These are phyloP conservation scores for Drosophila oshimai DNA, from an alignment of 1,140 invertebrate species.

Conservation along the genomic window DNA sequence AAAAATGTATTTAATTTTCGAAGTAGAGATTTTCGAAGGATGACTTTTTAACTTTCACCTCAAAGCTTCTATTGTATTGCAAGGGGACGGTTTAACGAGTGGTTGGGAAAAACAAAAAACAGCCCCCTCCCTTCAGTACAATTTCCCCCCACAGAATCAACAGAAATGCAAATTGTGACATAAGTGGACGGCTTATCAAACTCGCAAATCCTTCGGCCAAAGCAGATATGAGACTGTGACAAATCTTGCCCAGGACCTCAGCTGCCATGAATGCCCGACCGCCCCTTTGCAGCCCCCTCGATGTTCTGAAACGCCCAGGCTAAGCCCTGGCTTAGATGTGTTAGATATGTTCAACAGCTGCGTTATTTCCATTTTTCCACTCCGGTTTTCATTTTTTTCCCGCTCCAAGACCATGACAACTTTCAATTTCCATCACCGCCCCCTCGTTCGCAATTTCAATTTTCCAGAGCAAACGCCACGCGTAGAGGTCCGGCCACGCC, in stretches of 20 bases:
- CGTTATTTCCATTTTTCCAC: conserved; percentile 59
- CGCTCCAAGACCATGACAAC: conserved; percentile 57
- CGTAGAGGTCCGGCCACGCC: conserved; percentile 51
- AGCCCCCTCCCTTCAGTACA: not conserved
- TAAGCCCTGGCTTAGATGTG: conserved; percentile 75
- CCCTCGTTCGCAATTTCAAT: conserved; percentile 62
- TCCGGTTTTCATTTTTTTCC: conserved; percentile 7
- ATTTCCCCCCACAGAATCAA: conserved; percentile 9
- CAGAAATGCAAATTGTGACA: conserved; percentile 52
- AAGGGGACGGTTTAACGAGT: not conserved
- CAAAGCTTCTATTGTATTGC: not conserved
- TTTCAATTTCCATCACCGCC: conserved; percentile 64
- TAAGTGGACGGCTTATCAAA: conserved; percentile 55
- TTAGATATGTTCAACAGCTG: conserved; percentile 79
- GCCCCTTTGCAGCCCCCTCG: not conserved
- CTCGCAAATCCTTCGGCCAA: conserved; percentile 49
- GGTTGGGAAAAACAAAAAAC: too few species aligned
- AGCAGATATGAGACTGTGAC: conserved; percentile 61
- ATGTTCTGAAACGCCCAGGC: conserved; percentile 24
- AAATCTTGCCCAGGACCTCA: conserved; percentile 57
- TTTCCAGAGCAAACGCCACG: conserved; percentile 43
- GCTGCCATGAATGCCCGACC: conserved; percentile 44
- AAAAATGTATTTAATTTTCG: too few species aligned
- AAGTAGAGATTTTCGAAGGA: too few species aligned
- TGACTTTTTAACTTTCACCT: not conserved